Evolutionary conservation across 2,113 vertebrate genomes (phyloP).

Genomic region (Melanostigma gelatinosum): DNA sequence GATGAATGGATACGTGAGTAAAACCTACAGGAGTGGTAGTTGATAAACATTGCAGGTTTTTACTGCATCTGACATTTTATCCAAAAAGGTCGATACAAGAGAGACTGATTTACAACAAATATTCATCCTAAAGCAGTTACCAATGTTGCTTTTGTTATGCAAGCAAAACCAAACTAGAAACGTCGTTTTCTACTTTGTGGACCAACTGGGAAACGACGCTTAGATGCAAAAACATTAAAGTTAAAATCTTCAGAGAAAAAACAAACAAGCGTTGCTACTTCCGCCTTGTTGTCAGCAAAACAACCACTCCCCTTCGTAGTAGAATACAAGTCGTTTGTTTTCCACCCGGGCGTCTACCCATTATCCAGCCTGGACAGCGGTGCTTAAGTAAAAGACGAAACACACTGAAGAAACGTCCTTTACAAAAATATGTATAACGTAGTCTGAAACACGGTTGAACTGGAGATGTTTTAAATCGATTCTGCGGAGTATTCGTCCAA

Average conservation of each 20-base stretch:
- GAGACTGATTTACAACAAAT: neutral
- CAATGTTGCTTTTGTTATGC: neutral
- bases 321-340: conserved; percentile 18
- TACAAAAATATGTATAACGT: accelerated
- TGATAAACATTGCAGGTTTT: neutral
- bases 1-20: neutral
- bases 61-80: neutral
- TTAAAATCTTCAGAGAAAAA: neutral
- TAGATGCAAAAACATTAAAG: no score
- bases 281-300: conserved; percentile 60
- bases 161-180: neutral
- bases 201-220: no score
- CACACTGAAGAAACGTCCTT: neutral
- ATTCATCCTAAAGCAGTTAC: neutral
- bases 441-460: neutral
- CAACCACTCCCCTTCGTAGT: conserved; percentile 44
- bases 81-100: neutral
- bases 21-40: neutral
- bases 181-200: neutral
- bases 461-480: neutral
- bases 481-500: accelerated
- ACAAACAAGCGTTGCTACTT: conserved; percentile 7
- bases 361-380: accelerated
- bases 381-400: neutral
- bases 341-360: accelerated